Evolutionary conservation across 2,797 vertebrate species (phyloP), one percentile per base, ranked within the genome.

Genomic region (Heterohyrax brucei): DNA sequence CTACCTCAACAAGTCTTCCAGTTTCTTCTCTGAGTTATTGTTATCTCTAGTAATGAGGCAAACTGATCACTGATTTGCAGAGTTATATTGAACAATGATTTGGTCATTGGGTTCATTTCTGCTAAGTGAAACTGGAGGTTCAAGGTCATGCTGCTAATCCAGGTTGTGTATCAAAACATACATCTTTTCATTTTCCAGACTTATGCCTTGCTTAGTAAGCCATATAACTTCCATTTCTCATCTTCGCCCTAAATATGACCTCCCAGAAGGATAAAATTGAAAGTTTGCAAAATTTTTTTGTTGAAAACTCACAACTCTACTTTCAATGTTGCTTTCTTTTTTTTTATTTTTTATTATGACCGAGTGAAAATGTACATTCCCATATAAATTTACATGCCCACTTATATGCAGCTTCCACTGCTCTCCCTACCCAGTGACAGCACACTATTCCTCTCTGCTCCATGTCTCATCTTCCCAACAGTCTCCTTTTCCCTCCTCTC

Each of bases 121-220:
- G 26, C 64, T 80, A 66, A 94, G 61, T 64, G 75, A 89, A 87
- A 83, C 46, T 68, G 10, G 88, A 95, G 70, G 39, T 85, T 92
- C 39, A 94, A 77, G 59, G 30, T 12, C 44, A 78, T 0, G 50
- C 8, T 53, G 86, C 90, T 68, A 80, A 94, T 82, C 62, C 44
- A 91, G 77, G 94, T 91, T 91, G 96, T 48, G 44, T 92, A 91
- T 53, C 46, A 92, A 95, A 95, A 76, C 85, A 83, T 30, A 9
- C 64, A 30, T 76, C 81, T 93, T 94, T 80, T 56, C 28, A 78
- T 91, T 97, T 97, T 95, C 50, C n/a, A 75, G 56, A 84, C 30
- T 78, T 78, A 72, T 59, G 8, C 66, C 44, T 96, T 93, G 39
- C 21, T 13, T 7, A 83, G 9, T 64, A 66, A 83, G 30, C 21